Evolutionary conservation across 2,888 invertebrate species (phyloP).

Genomic region (Lampropteryx suffumata): DNA sequence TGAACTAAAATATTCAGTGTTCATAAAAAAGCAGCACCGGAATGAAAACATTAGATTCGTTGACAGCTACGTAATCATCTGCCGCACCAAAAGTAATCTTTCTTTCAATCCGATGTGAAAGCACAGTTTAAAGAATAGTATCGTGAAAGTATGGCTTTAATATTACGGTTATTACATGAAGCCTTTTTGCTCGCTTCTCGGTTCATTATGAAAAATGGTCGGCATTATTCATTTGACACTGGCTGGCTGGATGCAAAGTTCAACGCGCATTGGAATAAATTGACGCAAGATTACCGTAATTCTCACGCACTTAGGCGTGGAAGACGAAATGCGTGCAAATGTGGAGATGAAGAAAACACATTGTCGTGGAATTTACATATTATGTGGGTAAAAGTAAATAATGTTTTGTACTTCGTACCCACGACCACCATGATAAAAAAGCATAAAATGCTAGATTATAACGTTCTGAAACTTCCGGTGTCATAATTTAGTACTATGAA

Average conservation of each 20-base stretch:
- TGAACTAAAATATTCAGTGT: too few relatives aligned
- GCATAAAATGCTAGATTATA: too few relatives aligned
- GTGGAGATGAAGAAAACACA: not conserved
- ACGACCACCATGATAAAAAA: too few relatives aligned
- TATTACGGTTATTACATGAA: slow-evolving; percentile 48
- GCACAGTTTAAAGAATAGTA: slow-evolving; percentile 29
- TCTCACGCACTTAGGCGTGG: slow-evolving; percentile 3
- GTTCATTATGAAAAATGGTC: slow-evolving; percentile 41
- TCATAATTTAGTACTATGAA: too few relatives aligned
- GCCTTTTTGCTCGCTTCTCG: slow-evolving; percentile 38
- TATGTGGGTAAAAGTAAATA: too few relatives aligned
- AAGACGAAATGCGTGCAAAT: slow-evolving; percentile 11
- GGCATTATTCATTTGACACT: slow-evolving; percentile 17
- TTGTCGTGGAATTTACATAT: not conserved
- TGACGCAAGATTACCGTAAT: slow-evolving; percentile 5
- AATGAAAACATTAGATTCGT: slow-evolving; percentile 38
- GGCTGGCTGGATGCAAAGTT: slow-evolving; percentile 13
- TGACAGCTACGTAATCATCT: slow-evolving; percentile 65
- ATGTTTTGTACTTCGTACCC: too few relatives aligned
- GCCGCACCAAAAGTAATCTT: slow-evolving; percentile 55
- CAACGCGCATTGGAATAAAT: slow-evolving; percentile 16
- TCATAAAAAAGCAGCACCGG: slow-evolving; percentile 17
- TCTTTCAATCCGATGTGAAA: slow-evolving; percentile 44
- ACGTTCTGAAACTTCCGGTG: too few relatives aligned
- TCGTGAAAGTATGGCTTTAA: slow-evolving; percentile 52